phyloP scores from a whole-genome alignment of 2,888 invertebrate species.

The Adineta ricciae region DNA sequence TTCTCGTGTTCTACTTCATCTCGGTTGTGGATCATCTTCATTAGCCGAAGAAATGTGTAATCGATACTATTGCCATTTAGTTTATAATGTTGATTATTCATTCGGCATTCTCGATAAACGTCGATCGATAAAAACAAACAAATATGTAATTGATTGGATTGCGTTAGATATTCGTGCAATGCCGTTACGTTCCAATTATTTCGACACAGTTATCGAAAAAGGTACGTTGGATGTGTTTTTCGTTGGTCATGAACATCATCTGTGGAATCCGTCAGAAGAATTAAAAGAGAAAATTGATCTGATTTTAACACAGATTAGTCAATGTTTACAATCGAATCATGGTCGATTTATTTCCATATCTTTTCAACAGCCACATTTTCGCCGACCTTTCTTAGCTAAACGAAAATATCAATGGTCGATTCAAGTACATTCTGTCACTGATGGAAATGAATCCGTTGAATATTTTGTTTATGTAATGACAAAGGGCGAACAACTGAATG shows the following conservation, averaged over 20 bases:
- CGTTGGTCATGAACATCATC: slow-evolving; percentile 38
- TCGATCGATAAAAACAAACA: slow-evolving; percentile 39
- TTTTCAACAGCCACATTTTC: slow-evolving; percentile 52
- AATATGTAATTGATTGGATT: slow-evolving; percentile 48
- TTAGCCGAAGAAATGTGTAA: slow-evolving; percentile 49
- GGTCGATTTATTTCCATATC: slow-evolving; percentile 49
- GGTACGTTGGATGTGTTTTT: slow-evolving; percentile 52
- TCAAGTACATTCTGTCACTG: slow-evolving; percentile 39
- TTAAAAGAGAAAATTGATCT: background rate
- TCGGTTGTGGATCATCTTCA: slow-evolving; percentile 52
- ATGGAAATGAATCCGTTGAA: slow-evolving; percentile 35
- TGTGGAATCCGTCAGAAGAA: slow-evolving; percentile 3
- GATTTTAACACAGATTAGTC: slow-evolving; percentile 34
- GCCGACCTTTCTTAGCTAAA: slow-evolving; percentile 42
- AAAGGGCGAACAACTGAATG: slow-evolving; percentile 37
- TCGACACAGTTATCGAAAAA: slow-evolving; percentile 52
- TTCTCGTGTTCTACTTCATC: slow-evolving; percentile 35
- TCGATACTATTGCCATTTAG: slow-evolving; percentile 45
- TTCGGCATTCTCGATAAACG: slow-evolving; percentile 44
- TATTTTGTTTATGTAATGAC: slow-evolving; percentile 40
- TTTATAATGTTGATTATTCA: slow-evolving; percentile 52
- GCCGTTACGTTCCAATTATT: slow-evolving; percentile 40
- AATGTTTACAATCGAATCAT: slow-evolving; percentile 38
- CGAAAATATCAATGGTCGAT: slow-evolving; percentile 38
- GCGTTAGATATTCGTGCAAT: slow-evolving; percentile 49